Evolutionary conservation across 2,888 invertebrate genomes (phyloP).

Genomic region (Hirtodrosophila duncani): DNA sequence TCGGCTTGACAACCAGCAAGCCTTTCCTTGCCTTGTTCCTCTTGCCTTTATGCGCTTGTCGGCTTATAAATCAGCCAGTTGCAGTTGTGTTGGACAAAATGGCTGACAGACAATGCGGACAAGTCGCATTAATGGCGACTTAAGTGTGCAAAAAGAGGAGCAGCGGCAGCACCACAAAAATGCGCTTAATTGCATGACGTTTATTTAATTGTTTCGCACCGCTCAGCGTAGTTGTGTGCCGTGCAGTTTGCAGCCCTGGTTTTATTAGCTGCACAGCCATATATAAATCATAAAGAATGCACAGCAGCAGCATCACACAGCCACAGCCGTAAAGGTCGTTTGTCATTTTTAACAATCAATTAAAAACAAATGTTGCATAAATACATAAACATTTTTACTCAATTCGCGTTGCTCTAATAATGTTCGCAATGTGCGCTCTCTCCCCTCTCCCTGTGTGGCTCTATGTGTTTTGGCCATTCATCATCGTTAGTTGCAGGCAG

Average conservation of each 20-base stretch:
- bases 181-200: slow-evolving; percentile 53
- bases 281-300: slow-evolving; percentile 50
- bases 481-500: slow-evolving; percentile 43
- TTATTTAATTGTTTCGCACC: slow-evolving; percentile 43
- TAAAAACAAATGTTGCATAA: slow-evolving; percentile 71
- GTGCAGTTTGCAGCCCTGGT: slow-evolving; percentile 31
- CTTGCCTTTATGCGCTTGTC: slow-evolving; percentile 54
- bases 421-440: slow-evolving; percentile 2
- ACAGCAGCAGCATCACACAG: too few species aligned
- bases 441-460: too few species aligned
- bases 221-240: too few species aligned
- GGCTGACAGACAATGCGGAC: slow-evolving; percentile 40
- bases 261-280: slow-evolving; percentile 58
- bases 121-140: slow-evolving; percentile 57
- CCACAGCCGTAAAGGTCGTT: slow-evolving; percentile 40
- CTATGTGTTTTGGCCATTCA: slow-evolving; percentile 32
- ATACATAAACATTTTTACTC: slow-evolving; percentile 56
- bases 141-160: slow-evolving; percentile 41
- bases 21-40: neutral
- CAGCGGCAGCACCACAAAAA: slow-evolving; percentile 12
- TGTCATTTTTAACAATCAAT: slow-evolving; percentile 71
- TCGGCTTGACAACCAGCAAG: too few species aligned
- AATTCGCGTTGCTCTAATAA: neutral
- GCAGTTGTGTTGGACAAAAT: slow-evolving; percentile 46
- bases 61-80: slow-evolving; percentile 66